Base-by-base conservation (phyloP, 1,140 invertebrate species). In the Carposina sasakii region DNA sequence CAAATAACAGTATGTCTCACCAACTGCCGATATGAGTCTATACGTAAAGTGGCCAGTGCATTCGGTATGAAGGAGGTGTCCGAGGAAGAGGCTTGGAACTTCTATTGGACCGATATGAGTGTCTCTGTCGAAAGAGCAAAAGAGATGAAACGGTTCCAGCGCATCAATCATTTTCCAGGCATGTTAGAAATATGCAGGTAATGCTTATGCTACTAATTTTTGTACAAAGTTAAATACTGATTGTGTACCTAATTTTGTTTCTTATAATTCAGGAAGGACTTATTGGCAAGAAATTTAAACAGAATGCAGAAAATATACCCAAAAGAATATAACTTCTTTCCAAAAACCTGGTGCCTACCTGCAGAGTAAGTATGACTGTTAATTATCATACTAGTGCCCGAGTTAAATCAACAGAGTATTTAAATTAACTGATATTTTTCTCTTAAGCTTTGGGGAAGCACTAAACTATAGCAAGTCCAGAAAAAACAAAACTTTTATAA, bases 311-410 rank as follows among this genome's bases (percentile, higher is more conserved):
- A 94, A 78, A 70, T 93, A 20, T 96, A 94, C 78, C 94, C 94
- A 0, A 91, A 93, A 61, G 94, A 96, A 48, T 97, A 96, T 71
- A 93, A 92, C 65, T 94, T 97, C 75, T 97, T 95, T 76, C 95
- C 96, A 2, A 94, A 93, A 86, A 95, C 94, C n/a, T 97, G 95
- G 94, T 94, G 93, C 81, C 88, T 97, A 48, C 95, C 96, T 28
- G 90, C 93, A n/a, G 95, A 96, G 92, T 94, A 87, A 89, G 87
- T 75, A 37, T n/a, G n/a, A n/a, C n/a, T n/a, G n/a, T n/a, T n/a
- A n/a, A n/a, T n/a, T n/a, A n/a, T n/a, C n/a, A n/a, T 3, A 16
- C 19, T 36, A 36, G 33, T 36, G 8, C 6, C 12, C 24, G 6
- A 6, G 12, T 28, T 6, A 28, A 28, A 28, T 6, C 24, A 28